Percentiles rank a stretch among this genome's conserved stretches.
phyloP scores from a whole-genome alignment of 1,140 invertebrate genomes.

The Anoplolepis gracilipes region DNA sequence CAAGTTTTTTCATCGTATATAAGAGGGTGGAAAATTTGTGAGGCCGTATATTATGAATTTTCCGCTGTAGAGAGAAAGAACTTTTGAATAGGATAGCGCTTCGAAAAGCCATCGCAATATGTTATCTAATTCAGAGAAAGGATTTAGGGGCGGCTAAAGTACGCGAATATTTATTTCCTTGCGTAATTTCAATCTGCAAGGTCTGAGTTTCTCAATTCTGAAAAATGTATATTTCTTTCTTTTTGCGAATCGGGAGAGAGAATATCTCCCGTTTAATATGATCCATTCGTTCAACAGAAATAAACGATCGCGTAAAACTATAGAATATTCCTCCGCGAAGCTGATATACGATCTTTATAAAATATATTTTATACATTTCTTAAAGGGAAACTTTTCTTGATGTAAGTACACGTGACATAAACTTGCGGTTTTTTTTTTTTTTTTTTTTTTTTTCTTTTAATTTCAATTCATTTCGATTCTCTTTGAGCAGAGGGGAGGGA shows the following conservation, averaged over 20 bases:
- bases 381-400: neutral
- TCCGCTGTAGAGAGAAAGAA: constrained; percentile 81
- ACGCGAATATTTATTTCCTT: constrained; percentile 31
- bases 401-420: neutral
- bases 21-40: constrained; percentile 38
- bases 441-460: constrained; percentile 10
- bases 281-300: constrained; percentile 41
- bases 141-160: neutral
- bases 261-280: constrained; percentile 40
- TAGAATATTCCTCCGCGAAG: constrained; percentile 6
- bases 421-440: constrained; percentile 37
- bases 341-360: constrained; percentile 23
- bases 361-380: constrained; percentile 24
- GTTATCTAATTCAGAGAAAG: constrained; percentile 21
- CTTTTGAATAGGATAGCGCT: constrained; percentile 82
- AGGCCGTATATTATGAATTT: constrained; percentile 83
- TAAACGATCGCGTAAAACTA: constrained; percentile 7
- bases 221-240: constrained; percentile 43
- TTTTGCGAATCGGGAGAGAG: neutral
- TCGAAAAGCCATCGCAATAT: constrained; percentile 59
- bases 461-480: constrained; percentile 65
- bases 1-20: constrained; percentile 12
- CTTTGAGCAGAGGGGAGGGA: neutral
- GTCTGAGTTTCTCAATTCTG: constrained; percentile 21
- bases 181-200: constrained; percentile 35